Evolutionary conservation across 2,888 invertebrate species (phyloP), one percentile per base, ranked within the genome.

Genomic region (Scaeva pyrastri): DNA sequence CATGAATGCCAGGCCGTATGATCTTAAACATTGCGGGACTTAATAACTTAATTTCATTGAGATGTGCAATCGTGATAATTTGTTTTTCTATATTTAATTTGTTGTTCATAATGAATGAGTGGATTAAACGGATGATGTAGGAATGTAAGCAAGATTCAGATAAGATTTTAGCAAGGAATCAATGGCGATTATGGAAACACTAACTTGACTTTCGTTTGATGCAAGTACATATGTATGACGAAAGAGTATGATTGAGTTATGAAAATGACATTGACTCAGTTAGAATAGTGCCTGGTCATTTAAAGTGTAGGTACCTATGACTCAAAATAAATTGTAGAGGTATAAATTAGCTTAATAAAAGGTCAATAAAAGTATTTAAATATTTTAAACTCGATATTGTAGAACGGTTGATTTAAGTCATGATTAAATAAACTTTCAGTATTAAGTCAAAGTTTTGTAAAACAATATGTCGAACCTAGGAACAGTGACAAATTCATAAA

Each of bases 21-120:
- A 73, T 60, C 68, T 70, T 41, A 31, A 58, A 23, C 64, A 72
- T 72, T 74, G 79, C 31, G 73, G 45, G 74, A 50, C 48, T 36
- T 52, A 70, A 70, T 75, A 75, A 70, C 39, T 64, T 39, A 62
- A 62, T 62, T 70, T 45, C 55, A 68, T 75, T 62, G 75, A 75
- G 75, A 80, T 68, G 56, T 56, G 74, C 74, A 64, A 73, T 80
- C 71, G 50, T 52, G 21, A 48, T 66, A 71, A 26, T 21, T 68
- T 31, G 31, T 11, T 66, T 52, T 62, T 48, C 19, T n/a, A 58
- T 48, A n/a, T 19, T 48, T 16, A 36, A n/a, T 56, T 64, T 36
- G 14, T 68, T 45, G 12, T 19, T 60, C 19, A 19, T 45, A 6
- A 14, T 48, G 39, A 62, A 60, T 39, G 21, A 58, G 12, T 21